Evolutionary conservation across 1,140 invertebrate species (phyloP).

Genomic region (Drosophila burlai): DNA sequence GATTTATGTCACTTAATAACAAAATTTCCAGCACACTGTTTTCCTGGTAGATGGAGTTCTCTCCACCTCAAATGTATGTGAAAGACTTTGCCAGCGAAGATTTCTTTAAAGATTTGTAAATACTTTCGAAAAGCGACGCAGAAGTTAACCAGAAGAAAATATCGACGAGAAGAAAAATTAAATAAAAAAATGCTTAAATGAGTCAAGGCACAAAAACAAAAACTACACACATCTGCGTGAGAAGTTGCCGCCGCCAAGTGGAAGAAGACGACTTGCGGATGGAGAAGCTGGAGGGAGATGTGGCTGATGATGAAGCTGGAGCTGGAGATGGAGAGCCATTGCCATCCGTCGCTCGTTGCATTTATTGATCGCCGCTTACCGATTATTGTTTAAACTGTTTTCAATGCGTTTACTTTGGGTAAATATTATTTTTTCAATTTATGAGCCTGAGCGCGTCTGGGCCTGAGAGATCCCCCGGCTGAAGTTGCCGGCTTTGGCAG

Average conservation of each 20-base stretch:
- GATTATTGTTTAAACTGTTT: slow-evolving; percentile 84
- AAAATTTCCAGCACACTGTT: background rate
- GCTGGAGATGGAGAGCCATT: slow-evolving; percentile 23
- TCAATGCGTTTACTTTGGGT: slow-evolving; percentile 81
- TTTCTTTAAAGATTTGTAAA: slow-evolving; percentile 81
- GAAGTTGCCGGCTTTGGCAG: slow-evolving; percentile 59
- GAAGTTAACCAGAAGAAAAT: slow-evolving; percentile 75
- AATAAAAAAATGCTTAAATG: slow-evolving; percentile 81
- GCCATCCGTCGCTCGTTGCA: slow-evolving; percentile 41
- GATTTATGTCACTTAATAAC: background rate
- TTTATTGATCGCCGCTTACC: slow-evolving; percentile 80
- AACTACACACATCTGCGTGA: slow-evolving; percentile 79
- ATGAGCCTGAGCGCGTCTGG: slow-evolving; percentile 58
- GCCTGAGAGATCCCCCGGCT: slow-evolving; percentile 45
- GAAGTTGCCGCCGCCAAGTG: slow-evolving; percentile 65
- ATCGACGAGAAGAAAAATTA: slow-evolving; percentile 75
- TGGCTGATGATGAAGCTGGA: background rate
- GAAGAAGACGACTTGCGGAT: slow-evolving; percentile 21
- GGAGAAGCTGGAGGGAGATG: slow-evolving; percentile 21
- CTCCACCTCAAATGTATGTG: slow-evolving; percentile 57
- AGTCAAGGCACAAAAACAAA: slow-evolving; percentile 66
- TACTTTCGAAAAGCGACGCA: slow-evolving; percentile 74
- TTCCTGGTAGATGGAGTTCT: slow-evolving; percentile 2
- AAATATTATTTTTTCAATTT: slow-evolving; percentile 84
- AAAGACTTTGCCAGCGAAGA: slow-evolving; percentile 64